Evolutionary conservation across 1,140 invertebrate species (phyloP).

Genomic region (Rhynchophorus ferrugineus): DNA sequence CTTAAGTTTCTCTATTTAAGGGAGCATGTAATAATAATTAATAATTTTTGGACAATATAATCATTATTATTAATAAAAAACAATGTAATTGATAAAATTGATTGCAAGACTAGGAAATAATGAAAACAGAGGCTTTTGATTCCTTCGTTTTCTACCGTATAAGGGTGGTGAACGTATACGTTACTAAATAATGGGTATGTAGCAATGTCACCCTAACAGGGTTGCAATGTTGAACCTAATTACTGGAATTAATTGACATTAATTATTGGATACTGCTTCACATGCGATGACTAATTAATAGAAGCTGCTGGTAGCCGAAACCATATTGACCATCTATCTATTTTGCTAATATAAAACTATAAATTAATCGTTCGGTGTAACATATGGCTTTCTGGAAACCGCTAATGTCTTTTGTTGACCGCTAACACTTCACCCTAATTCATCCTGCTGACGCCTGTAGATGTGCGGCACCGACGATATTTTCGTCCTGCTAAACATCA

Average conservation of each 20-base stretch:
- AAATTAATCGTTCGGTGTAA: slow-evolving; percentile 18
- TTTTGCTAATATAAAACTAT: slow-evolving; percentile 20
- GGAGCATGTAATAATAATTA: too few species aligned
- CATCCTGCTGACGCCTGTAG: slow-evolving; percentile 7
- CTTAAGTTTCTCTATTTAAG: too few species aligned
- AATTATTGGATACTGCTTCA: slow-evolving; percentile 35
- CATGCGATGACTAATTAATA: slow-evolving; percentile 33
- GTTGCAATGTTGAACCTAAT: slow-evolving; percentile 36
- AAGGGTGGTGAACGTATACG: too few species aligned
- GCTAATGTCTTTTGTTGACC: slow-evolving; percentile 14
- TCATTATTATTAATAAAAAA: too few species aligned
- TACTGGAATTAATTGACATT: slow-evolving; percentile 39
- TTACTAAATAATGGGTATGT: slow-evolving; percentile 30
- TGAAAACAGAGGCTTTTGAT: too few species aligned
- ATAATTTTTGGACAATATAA: too few species aligned
- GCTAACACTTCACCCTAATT: slow-evolving; percentile 12
- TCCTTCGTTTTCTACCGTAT: too few species aligned
- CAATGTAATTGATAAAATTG: too few species aligned
- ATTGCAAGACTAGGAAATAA: too few species aligned
- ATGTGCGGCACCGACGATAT: neutral
- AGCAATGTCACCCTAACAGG: slow-evolving; percentile 32
- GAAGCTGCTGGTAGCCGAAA: slow-evolving; percentile 20
- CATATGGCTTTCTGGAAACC: slow-evolving; percentile 14
- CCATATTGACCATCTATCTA: slow-evolving; percentile 23
- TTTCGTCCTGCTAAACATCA: neutral